phyloP scores from a whole-genome alignment of 1,140 invertebrate genomes.

The Drosophila insularis region DNA sequence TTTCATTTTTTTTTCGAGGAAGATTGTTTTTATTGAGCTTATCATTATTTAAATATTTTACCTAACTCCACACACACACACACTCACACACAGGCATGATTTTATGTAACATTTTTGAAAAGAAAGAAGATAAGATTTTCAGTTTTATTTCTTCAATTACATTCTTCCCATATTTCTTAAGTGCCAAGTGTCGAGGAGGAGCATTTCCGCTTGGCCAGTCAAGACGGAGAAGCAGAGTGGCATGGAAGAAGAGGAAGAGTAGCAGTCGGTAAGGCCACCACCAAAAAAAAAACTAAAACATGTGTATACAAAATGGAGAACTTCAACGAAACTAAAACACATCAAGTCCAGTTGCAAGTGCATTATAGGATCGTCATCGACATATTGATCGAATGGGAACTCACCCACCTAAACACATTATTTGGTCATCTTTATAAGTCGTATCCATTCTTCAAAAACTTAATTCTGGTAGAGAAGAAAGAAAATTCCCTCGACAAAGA shows the following conservation, averaged over 20 bases:
- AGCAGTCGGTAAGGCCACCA: not conserved
- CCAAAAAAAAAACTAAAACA: not conserved
- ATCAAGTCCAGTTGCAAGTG: no score
- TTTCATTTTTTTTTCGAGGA: not conserved
- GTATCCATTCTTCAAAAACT: no score
- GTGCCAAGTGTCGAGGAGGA: slow-evolving; percentile 36
- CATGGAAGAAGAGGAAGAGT: not conserved
- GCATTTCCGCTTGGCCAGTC: slow-evolving; percentile 53
- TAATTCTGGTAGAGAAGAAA: no score
- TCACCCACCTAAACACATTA: no score
- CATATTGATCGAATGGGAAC: no score
- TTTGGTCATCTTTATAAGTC: no score
- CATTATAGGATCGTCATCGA: no score
- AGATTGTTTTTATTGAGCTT: slow-evolving; percentile 52
- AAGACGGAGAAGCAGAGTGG: not conserved
- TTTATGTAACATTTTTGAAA: not conserved
- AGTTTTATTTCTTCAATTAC: slow-evolving; percentile 1
- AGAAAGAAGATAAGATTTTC: slow-evolving; percentile 26
- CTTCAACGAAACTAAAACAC: no score
- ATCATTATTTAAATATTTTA: slow-evolving; percentile 80
- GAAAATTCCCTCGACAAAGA: no score
- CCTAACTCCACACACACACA: slow-evolving; percentile 25
- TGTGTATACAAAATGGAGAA: not conserved
- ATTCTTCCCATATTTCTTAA: slow-evolving; percentile 40
- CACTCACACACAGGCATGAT: slow-evolving; percentile 11